Percentiles rank a stretch among this genome's conserved stretches.
Conservation (phyloP, 2,113 vertebrate genomes). For the Elephantulus edwardii region DNA sequence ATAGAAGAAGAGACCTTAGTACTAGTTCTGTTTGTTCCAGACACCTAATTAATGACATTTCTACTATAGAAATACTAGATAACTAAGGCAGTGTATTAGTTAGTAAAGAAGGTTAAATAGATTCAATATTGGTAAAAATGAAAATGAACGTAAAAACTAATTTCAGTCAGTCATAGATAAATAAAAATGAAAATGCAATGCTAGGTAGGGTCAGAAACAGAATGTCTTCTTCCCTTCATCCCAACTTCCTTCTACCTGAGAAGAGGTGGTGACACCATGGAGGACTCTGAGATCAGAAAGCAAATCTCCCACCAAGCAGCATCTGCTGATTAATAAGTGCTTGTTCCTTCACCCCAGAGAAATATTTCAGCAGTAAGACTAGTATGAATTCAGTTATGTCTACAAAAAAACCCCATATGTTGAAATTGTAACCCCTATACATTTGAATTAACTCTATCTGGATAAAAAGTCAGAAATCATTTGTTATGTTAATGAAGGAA, state of each 20-base stretch:
- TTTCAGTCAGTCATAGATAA: neutral
- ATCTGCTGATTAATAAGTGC: neutral
- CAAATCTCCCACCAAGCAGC: too few relatives aligned
- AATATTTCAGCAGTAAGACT: neutral
- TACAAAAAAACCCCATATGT: too few relatives aligned
- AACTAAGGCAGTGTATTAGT: neutral
- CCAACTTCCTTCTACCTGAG: neutral
- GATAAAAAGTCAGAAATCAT: too few relatives aligned
- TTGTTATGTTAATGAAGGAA: too few relatives aligned
- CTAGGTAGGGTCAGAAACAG: neutral
- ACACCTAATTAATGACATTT: too few relatives aligned
- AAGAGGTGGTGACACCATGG: neutral
- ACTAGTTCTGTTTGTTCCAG: too few relatives aligned
- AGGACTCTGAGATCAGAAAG: neutral
- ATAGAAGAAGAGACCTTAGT: too few relatives aligned
- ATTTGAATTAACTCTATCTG: too few relatives aligned
- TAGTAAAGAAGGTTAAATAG: neutral
- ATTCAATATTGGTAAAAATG: neutral
- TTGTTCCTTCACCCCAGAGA: neutral
- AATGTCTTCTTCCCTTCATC: neutral
- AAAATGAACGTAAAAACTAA: slow-evolving; percentile 8
- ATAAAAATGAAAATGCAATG: neutral
- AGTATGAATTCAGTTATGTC: too few relatives aligned
- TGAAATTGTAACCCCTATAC: too few relatives aligned
- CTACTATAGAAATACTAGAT: too few relatives aligned